phyloP scores from a whole-genome alignment of 2,113 vertebrate genomes.

The Zootoca vivipara region DNA sequence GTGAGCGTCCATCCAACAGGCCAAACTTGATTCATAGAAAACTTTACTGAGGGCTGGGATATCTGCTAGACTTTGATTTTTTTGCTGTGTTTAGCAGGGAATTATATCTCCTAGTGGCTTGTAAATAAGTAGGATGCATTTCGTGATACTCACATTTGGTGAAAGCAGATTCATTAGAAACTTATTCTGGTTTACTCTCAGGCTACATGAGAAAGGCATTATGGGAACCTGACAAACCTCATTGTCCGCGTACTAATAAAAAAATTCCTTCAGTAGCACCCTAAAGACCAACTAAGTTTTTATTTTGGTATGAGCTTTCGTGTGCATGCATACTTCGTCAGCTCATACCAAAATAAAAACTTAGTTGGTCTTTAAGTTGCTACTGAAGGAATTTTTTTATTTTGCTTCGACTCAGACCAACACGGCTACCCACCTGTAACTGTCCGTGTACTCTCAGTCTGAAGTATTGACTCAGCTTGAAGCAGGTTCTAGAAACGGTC shows the following conservation, averaged over 20 bases:
- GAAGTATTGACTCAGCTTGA: conserved; percentile 31
- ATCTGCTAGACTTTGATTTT: too few species aligned
- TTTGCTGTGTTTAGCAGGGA: conserved; percentile 30
- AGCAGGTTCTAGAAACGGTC: conserved; percentile 12
- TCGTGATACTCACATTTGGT: conserved; percentile 41
- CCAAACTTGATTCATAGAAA: background rate
- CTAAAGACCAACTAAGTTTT: too few species aligned
- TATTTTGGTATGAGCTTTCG: too few species aligned
- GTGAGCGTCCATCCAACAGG: too few species aligned
- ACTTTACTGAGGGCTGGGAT: too few species aligned
- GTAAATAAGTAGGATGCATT: conserved; percentile 17
- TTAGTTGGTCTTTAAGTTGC: too few species aligned
- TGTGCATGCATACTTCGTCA: too few species aligned
- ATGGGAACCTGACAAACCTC: conserved; percentile 6
- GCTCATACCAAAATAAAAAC: too few species aligned
- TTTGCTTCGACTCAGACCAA: too few species aligned
- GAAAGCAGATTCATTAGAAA: conserved; percentile 19
- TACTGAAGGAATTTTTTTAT: too few species aligned
- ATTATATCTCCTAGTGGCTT: conserved; percentile 56
- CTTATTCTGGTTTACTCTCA: conserved; percentile 39
- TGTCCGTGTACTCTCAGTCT: background rate
- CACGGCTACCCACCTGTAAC: too few species aligned
- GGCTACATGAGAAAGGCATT: conserved; percentile 23
- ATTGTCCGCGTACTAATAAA: conserved; percentile 3
- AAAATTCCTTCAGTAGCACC: too few species aligned